Percentiles rank a stretch among this genome's conserved stretches.
Conservation (phyloP, 2,797 vertebrate genomes). For the Gymnoscopelus braueri region DNA sequence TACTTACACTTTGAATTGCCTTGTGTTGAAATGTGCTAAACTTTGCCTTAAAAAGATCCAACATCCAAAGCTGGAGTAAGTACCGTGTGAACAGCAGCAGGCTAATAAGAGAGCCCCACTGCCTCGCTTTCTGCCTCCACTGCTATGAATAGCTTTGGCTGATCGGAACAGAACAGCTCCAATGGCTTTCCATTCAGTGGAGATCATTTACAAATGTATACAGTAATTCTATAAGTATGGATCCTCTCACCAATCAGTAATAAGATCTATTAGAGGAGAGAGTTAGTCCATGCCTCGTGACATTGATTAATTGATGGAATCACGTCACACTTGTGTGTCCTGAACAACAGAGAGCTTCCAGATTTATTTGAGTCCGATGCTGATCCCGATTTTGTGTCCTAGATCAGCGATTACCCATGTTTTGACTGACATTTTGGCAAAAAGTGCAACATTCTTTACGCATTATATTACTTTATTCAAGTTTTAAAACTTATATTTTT, state of each 20-base stretch:
- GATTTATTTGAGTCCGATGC: not conserved
- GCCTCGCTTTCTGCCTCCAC: slow-evolving; percentile 38
- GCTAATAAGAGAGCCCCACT: slow-evolving; percentile 52
- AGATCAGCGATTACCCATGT: no score
- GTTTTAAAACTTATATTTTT: no score
- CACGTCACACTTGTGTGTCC: slow-evolving; percentile 14
- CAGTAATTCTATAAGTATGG: slow-evolving; percentile 33
- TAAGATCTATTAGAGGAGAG: slow-evolving; percentile 21
- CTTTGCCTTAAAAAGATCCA: slow-evolving; percentile 11
- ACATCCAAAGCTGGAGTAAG: slow-evolving; percentile 40
- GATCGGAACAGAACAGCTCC: slow-evolving; percentile 26
- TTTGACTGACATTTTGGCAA: no score
- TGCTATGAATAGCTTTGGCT: slow-evolving; percentile 26
- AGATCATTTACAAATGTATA: no score
- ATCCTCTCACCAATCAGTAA: slow-evolving; percentile 34
- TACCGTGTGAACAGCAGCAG: slow-evolving; percentile 40
- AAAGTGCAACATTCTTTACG: no score
- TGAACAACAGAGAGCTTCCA: slow-evolving; percentile 6
- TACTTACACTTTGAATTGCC: no score
- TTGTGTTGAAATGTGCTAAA: no score
- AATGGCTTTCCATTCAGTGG: slow-evolving; percentile 26
- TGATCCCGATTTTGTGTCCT: no score
- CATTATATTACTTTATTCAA: no score
- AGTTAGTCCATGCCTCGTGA: slow-evolving; percentile 13
- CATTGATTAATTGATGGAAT: slow-evolving; percentile 30